phyloP scores from a whole-genome alignment of 1,140 invertebrate genomes.

The Phthorimaea operculella region DNA sequence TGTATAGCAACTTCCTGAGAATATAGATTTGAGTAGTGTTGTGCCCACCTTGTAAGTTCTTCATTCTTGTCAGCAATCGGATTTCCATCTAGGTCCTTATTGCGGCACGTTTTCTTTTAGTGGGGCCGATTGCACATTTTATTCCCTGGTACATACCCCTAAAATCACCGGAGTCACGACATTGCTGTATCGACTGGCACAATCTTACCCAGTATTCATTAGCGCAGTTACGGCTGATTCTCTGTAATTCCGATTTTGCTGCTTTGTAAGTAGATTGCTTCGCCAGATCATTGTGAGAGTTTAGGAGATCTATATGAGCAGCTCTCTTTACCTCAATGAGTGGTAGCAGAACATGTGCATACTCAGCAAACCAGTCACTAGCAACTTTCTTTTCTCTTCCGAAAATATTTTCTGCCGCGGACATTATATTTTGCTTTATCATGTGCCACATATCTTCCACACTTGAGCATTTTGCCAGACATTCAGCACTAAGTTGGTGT shows the following conservation, averaged over 20 bases:
- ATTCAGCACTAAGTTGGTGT: neutral
- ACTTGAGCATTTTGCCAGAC: neutral
- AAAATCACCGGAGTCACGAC: neutral
- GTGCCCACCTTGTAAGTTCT: constrained; percentile 3
- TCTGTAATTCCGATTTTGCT: neutral
- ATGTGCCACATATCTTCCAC: constrained; percentile 2
- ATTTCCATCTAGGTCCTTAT: constrained; percentile 1
- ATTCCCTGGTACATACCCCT: constrained; percentile 6
- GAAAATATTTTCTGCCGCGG: neutral
- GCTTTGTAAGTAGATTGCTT: neutral
- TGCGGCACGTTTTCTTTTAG: constrained; percentile 1
- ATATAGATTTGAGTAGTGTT: neutral
- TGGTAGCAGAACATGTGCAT: constrained; percentile 2
- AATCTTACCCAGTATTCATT: constrained; percentile 3
- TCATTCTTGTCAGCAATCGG: neutral
- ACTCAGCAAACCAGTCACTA: neutral
- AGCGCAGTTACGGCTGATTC: neutral
- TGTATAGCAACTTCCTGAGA: neutral
- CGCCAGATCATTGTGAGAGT: neutral
- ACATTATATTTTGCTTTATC: neutral
- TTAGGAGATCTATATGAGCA: neutral
- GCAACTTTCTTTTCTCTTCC: neutral
- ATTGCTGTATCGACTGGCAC: neutral
- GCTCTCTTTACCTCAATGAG: constrained; percentile 1
- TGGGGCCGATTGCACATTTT: constrained; percentile 1